Evolutionary conservation across 2,888 invertebrate genomes (phyloP), one percentile per base, ranked within the genome.

Genomic region (Tetramorium bicarinatum): DNA sequence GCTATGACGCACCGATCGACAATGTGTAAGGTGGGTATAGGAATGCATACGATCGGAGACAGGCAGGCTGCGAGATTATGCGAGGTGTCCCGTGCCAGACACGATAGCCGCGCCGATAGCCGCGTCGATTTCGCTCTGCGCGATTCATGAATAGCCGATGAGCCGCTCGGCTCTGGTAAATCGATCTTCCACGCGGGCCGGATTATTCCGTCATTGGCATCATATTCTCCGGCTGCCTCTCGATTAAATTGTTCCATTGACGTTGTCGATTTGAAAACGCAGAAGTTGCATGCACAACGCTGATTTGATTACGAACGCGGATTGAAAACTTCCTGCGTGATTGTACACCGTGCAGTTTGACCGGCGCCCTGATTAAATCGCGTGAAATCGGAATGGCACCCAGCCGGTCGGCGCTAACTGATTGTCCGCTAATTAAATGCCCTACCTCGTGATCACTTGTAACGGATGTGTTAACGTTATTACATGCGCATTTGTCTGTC

Each of bases 1-100:
- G 93, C 83, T 90, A 91, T 82, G 92, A 94, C 89, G 91, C 91
- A 72, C 95, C 95, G 59, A 93, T 95, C 92, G 94, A 95, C 89
- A 93, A 95, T 94, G 95, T 95, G 90, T 95, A 93, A 95, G 95
- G 94, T 94, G 88, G 88, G 93, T 92, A 62, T 56, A 47, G n/a
- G 21, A 59, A 72, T 21, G 21, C 21, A 29, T n/a, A 11, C 34
- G 75, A 38, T 9, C 21, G 25, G 21, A 29, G 21, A 15, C 56
- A 21, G 44, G 44, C 25, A 15, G 29, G 25, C 34, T 41, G 64
- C 29, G 29, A 47, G 59, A 79, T 79, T 71, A 25, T 25, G 47
- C 56, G 69, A 56, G n/a, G 2, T 41, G 69, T 59, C 0, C 41
- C 21, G 13, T 4, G 13, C 8, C 41, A n/a, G 25, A 41, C 15